Conservation (phyloP, 2,888 invertebrate genomes). For the Clistopyga incitator region DNA sequence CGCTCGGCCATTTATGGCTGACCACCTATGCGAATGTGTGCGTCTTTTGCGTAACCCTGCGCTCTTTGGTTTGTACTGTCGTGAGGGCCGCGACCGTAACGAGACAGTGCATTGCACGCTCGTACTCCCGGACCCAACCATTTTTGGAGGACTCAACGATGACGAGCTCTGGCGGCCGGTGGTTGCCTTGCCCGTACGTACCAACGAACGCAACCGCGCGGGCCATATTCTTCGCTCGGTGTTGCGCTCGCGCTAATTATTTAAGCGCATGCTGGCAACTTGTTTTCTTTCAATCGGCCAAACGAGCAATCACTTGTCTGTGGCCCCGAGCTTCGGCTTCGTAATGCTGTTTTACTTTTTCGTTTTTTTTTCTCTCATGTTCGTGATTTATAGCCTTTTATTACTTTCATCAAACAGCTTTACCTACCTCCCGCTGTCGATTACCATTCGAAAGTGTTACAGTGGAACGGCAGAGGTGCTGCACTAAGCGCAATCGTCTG, state of each 20-base stretch:
- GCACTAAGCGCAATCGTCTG: neutral
- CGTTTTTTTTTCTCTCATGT: neutral
- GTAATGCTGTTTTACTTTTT: slow-evolving; percentile 32
- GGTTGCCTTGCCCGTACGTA: neutral
- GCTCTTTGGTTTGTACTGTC: slow-evolving; percentile 20
- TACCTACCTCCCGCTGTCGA: neutral
- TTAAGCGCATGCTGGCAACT: slow-evolving; percentile 37
- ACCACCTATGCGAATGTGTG: slow-evolving; percentile 40
- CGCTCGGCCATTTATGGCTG: slow-evolving; percentile 54
- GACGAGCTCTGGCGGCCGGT: slow-evolving; percentile 41
- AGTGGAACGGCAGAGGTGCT: neutral
- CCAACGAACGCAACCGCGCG: slow-evolving; percentile 7
- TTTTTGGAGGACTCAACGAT: slow-evolving; percentile 66
- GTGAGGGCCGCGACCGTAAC: slow-evolving; percentile 58
- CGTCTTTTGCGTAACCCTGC: slow-evolving; percentile 69
- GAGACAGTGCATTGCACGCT: slow-evolving; percentile 62
- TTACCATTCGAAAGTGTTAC: slow-evolving; percentile 16
- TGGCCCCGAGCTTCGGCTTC: slow-evolving; percentile 15
- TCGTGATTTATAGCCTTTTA: slow-evolving; percentile 32
- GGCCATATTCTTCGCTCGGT: slow-evolving; percentile 30
- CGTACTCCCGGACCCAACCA: slow-evolving; percentile 61
- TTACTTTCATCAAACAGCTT: slow-evolving; percentile 25
- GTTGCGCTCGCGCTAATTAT: slow-evolving; percentile 55
- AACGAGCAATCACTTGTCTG: slow-evolving; percentile 18
- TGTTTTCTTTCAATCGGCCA: slow-evolving; percentile 12